Evolutionary conservation across 2,888 invertebrate genomes (phyloP), one percentile per base, ranked within the genome.

Genomic region (Ochlodes sylvanus): DNA sequence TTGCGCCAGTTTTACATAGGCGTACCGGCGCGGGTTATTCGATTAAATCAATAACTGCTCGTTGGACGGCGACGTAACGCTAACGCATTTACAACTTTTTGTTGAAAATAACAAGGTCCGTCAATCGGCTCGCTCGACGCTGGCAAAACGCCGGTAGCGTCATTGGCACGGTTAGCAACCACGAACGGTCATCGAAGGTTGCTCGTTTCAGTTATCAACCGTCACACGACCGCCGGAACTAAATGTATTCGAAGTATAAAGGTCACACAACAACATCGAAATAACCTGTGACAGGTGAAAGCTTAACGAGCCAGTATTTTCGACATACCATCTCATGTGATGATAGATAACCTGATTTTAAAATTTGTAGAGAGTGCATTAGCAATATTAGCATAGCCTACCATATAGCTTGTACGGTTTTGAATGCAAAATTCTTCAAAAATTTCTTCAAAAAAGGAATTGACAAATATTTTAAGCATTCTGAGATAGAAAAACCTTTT

Each of bases 121-220:
- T 71, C 72, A 68, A 66, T 69, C 67, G 64, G 10, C 64, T 14
- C 15, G 32, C 38, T 14, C 19, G 54, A 34, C 55, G 54, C 63
- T 73, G 71, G 70, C 69, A 70, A 54, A 19, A 52, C 62, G 70
- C 69, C 71, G 63, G 44, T 61, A 9, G 57, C 69, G 60, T 55
- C 69, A 50, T 38, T 63, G 47, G 58, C 61, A 27, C 21, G 32
- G 32, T 38, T 47, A 52, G 58, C 57, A 65, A 65, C 64, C 19
- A 65, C 55, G 10, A 52, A 34, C 19, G 34, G 19, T 12, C 32
- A 15, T n/a, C 66, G 52, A 66, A 66, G 61, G 67, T 67, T 55
- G 55, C 21, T 32, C 17, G 47, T 61, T 34, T 47, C 65, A 17
- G 17, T 21, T 57, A 47, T 19, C 52, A 27, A 50, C 47, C 57